Percentiles rank a stretch among this genome's conserved stretches.
These are phyloP conservation scores for Teleogryllus occipitalis DNA, from an alignment of 1,140 invertebrate species.

Conservation along the genomic window DNA sequence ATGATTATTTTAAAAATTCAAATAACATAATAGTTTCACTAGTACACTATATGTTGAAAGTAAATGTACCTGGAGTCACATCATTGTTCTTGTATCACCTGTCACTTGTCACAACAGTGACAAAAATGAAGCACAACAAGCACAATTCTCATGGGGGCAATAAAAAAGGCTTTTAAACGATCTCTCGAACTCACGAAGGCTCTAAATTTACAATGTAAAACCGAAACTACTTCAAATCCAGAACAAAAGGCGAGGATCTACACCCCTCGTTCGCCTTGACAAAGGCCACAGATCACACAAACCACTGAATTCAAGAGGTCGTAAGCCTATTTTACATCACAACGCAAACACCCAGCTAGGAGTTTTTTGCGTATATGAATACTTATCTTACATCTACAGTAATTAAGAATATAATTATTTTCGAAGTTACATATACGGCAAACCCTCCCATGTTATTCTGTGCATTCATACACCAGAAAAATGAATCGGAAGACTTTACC, in stretches of 20 bases:
- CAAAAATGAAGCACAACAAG: neutral
- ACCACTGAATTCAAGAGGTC: neutral
- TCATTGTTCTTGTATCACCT: slow-evolving; percentile 4
- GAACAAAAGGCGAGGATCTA: neutral
- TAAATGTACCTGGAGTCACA: neutral
- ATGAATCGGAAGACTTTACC: slow-evolving; percentile 35
- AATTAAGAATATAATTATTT: neutral
- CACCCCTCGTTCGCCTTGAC: neutral
- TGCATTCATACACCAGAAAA: neutral
- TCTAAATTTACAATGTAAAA: neutral
- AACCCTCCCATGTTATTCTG: neutral
- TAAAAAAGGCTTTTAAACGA: neutral
- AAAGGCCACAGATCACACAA: neutral
- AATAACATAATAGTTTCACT: neutral
- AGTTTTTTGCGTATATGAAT: neutral
- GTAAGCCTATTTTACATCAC: neutral
- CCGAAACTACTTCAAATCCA: neutral
- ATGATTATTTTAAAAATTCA: neutral
- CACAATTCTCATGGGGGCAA: neutral
- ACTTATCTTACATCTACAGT: neutral
- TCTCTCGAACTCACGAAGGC: neutral
- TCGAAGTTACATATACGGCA: neutral
- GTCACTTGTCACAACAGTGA: slow-evolving; percentile 3
- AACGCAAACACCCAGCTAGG: neutral
- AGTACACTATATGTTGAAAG: neutral